Conservation (phyloP, 2,888 invertebrate species). For the Hyposoter didymator region DNA sequence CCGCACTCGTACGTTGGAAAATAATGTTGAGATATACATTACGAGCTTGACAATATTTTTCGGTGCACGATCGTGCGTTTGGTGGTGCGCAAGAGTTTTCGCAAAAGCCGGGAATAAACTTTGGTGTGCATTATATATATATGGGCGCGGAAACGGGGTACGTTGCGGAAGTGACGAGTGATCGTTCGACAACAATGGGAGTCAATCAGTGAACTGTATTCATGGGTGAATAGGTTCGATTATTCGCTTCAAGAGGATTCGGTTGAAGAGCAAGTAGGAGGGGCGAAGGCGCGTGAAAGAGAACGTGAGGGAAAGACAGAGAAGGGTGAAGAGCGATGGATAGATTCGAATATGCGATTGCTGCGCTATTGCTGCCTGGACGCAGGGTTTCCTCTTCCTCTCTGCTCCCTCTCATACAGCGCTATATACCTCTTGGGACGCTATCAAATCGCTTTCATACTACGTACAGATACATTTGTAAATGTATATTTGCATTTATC, state of each 20-base stretch:
- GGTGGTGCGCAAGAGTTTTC: constrained; percentile 48
- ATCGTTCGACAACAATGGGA: constrained; percentile 81
- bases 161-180: constrained; percentile 79
- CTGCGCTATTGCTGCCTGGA: constrained; percentile 30
- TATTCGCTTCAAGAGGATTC: constrained; percentile 76
- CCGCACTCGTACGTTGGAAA: not conserved
- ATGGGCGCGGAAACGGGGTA: constrained; percentile 66
- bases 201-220: constrained; percentile 82
- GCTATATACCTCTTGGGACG: constrained; percentile 26
- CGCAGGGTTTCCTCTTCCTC: constrained; percentile 18
- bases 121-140: constrained; percentile 55
- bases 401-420: not conserved
- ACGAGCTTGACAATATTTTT: constrained; percentile 32
- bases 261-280: constrained; percentile 44
- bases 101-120: constrained; percentile 71
- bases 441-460: constrained; percentile 52
- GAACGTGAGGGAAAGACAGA: constrained; percentile 25
- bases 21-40: constrained; percentile 13
- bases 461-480: not conserved
- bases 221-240: constrained; percentile 80
- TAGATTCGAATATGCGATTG: constrained; percentile 29
- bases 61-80: constrained; percentile 1
- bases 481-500: constrained; percentile 19
- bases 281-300: constrained; percentile 38
- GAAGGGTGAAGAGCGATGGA: constrained; percentile 35